Percentiles rank a stretch among this genome's conserved stretches.
Conservation (phyloP, 2,797 vertebrate genomes). For the Adelosebastes latens region DNA sequence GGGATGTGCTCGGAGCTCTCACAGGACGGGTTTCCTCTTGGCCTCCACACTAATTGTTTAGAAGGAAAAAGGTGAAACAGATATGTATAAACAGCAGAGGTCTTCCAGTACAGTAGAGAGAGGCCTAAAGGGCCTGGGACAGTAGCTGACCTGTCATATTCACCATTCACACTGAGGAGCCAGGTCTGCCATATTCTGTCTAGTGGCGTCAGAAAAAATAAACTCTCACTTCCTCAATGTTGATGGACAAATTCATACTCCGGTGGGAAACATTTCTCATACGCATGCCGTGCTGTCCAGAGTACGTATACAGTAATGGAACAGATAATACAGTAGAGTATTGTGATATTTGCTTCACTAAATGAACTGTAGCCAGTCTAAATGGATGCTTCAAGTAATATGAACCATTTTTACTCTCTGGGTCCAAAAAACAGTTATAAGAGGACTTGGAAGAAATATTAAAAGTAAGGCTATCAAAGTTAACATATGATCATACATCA, state of each 20-base stretch:
- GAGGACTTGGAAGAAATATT: neutral
- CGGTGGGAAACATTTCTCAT: slow-evolving; percentile 63
- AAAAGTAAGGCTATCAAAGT: neutral
- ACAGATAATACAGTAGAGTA: neutral
- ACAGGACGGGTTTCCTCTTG: slow-evolving; percentile 72
- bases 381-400: neutral
- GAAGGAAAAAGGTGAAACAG: slow-evolving; percentile 80
- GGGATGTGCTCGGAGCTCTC: slow-evolving; percentile 43
- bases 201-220: slow-evolving; percentile 73
- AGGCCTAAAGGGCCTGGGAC: slow-evolving; percentile 62
- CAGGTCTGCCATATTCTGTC: slow-evolving; percentile 50
- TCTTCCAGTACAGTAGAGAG: slow-evolving; percentile 40
- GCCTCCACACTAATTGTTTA: slow-evolving; percentile 67
- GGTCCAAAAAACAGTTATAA: neutral
- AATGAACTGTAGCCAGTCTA: neutral
- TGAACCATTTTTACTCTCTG: neutral
- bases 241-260: slow-evolving; percentile 63
- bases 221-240: slow-evolving; percentile 67
- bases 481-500: neutral
- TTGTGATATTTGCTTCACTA: neutral
- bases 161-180: slow-evolving; percentile 51
- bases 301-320: neutral
- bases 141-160: slow-evolving; percentile 68
- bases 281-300: neutral
- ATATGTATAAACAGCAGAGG: slow-evolving; percentile 76